phyloP scores from a whole-genome alignment of 2,888 invertebrate genomes.

The Eupithecia inturbata region DNA sequence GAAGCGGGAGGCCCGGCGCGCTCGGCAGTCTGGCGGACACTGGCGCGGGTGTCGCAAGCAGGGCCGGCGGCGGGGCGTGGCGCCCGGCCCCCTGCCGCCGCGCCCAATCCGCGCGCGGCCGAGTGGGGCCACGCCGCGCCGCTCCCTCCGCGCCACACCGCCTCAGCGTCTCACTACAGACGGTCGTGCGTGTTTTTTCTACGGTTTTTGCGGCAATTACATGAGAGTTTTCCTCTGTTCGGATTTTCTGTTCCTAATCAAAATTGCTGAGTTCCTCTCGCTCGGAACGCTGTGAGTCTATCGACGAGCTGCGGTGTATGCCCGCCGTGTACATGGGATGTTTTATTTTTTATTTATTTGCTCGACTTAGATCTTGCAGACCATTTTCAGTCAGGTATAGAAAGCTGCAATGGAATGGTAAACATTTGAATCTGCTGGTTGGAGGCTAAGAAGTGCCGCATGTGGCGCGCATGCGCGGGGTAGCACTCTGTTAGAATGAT shows the following conservation, averaged over 20 bases:
- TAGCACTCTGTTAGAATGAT: constrained; percentile 48
- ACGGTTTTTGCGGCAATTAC: constrained; percentile 66
- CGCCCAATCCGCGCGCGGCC: constrained; percentile 45
- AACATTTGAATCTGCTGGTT: constrained; percentile 29
- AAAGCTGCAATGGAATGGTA: constrained; percentile 38
- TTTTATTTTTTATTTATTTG: constrained; percentile 43
- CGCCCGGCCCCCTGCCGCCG: constrained; percentile 48
- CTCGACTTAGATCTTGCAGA: constrained; percentile 19
- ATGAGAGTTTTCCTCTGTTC: constrained; percentile 69
- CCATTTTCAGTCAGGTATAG: constrained; percentile 25
- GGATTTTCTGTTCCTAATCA: constrained; percentile 72
- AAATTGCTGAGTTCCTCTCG: constrained; percentile 68
- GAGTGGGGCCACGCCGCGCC: constrained; percentile 48
- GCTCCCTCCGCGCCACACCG: constrained; percentile 57
- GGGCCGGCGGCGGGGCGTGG: constrained; percentile 72
- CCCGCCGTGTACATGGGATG: constrained; percentile 51
- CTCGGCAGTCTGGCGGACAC: constrained; percentile 84
- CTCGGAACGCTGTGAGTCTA: constrained; percentile 60
- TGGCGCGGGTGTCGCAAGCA: constrained; percentile 71
- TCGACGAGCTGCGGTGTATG: constrained; percentile 47
- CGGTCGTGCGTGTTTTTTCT: constrained; percentile 68
- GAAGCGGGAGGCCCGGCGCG: constrained; percentile 84
- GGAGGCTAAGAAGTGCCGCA: constrained; percentile 50
- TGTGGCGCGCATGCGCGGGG: constrained; percentile 57
- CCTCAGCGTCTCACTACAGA: constrained; percentile 63